Evolutionary conservation across 2,888 invertebrate genomes (phyloP), one percentile per base, ranked within the genome.

Genomic region (Tiliacea aurago): DNA sequence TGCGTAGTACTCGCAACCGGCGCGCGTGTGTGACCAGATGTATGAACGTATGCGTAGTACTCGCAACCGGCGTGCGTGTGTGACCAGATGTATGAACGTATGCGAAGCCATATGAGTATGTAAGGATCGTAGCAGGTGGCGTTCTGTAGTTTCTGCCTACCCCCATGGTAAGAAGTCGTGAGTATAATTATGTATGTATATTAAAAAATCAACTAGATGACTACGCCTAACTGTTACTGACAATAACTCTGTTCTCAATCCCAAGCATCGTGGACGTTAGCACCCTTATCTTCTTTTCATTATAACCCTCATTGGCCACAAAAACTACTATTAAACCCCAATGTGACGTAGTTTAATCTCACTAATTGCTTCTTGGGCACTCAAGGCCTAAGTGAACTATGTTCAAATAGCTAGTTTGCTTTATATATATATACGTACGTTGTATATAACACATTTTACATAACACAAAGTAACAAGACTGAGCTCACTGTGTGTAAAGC

Each of bases 401-500:
- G 59, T n/a, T 66, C 41, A 47, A 41, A 56, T 37, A 37, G 33
- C 53, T 37, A 23, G 64, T 65, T 61, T 55, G 66, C 55, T 56
- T 56, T 61, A 58, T n/a, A 20, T 53, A 53, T 33, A 15, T 59
- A n/a, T n/a, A n/a, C n/a, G n/a, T n/a, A 64, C 63, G 58, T 51
- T 55, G 47, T 76, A 67, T 43, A 43, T 64, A 56, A 37, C 18
- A 62, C 23, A 51, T 23, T 51, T 5, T 53, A 80, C 41, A 70
- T 64, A 77, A 73, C 47, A 83, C 61, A 73, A 73, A 84, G 64
- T 65, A 68, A 79, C 72, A 70, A 84, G 80, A 71, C 76, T 80
- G 58, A 76, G 76, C 81, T 78, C 75, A 81, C 77, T 81, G 77
- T 81, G 79, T 81, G 83, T 84, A 80, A 83, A 81, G 72, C 77